A percentile compares a stretch with the other conserved stretches of the same genome.
These are phyloP conservation scores for Arenaria interpres DNA, from an alignment of 2,113 vertebrate genomes.

Conservation along the genomic window DNA sequence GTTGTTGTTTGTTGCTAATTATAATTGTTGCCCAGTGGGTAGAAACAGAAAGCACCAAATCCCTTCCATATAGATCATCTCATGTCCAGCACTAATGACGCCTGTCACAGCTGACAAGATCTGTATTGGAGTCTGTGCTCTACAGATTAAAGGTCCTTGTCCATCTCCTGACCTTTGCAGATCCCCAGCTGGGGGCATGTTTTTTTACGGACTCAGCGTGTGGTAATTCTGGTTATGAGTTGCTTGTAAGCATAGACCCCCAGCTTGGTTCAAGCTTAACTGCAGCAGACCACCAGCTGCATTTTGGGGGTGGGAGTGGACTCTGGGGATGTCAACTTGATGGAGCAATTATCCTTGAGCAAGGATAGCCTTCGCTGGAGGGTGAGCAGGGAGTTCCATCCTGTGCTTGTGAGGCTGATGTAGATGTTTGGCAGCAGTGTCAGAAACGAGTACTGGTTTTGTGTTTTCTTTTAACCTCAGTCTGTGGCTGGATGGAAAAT, in stretches of 20 bases:
- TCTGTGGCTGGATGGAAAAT: background rate
- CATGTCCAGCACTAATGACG: background rate
- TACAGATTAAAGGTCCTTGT: conserved; percentile 1
- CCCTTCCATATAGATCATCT: background rate
- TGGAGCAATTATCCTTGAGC: background rate
- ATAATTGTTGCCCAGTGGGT: background rate
- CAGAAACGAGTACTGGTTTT: background rate
- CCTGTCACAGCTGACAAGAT: conserved; percentile 8
- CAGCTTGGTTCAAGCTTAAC: background rate
- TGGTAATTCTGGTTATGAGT: background rate
- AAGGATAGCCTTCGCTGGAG: background rate
- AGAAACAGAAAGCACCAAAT: background rate
- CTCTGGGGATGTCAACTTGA: background rate
- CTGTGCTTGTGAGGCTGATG: background rate
- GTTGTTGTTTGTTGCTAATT: background rate
- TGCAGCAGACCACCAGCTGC: background rate
- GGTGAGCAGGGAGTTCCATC: background rate
- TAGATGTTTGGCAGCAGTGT: background rate
- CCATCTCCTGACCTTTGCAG: background rate
- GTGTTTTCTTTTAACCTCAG: background rate
- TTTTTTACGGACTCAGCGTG: background rate
- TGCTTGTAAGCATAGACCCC: background rate
- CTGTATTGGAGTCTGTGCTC: background rate
- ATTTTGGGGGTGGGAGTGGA: background rate
- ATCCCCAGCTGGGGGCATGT: background rate